Percentiles rank a stretch among this genome's conserved stretches.
These are phyloP conservation scores for Typhlomys cinereus DNA, from an alignment of 2,113 vertebrate species.

Conservation along the genomic window DNA sequence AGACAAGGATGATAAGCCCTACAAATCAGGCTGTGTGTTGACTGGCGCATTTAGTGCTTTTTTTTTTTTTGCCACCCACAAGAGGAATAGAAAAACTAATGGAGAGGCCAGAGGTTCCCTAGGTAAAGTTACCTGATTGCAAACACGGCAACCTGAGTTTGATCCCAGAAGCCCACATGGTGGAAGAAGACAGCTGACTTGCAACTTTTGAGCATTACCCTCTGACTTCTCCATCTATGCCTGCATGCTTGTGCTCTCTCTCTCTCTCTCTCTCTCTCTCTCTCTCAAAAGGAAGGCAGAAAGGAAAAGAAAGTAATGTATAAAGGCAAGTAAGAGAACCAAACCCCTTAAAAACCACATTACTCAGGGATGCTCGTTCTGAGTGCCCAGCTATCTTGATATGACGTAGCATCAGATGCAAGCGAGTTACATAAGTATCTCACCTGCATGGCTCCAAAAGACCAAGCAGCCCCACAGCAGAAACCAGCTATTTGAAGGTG, in stretches of 20 bases:
- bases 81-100: not conserved
- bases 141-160: no score
- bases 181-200: no score
- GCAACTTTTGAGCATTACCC: no score
- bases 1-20: not conserved
- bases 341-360: not conserved
- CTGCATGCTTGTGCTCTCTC: no score
- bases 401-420: not conserved
- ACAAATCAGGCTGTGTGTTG: not conserved
- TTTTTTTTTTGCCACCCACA: not conserved
- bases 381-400: not conserved
- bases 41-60: not conserved
- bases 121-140: no score
- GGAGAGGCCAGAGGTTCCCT: no score
- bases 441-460: not conserved
- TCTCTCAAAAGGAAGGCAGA: no score
- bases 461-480: not conserved
- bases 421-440: fast-evolving
- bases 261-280: no score
- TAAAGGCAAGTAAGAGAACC: not conserved
- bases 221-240: no score
- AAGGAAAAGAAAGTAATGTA: no score
- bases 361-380: not conserved
- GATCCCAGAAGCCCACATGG: no score
- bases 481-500: not conserved